Evolutionary conservation across 2,113 vertebrate genomes (phyloP).

Genomic region (Thunnus thynnus): DNA sequence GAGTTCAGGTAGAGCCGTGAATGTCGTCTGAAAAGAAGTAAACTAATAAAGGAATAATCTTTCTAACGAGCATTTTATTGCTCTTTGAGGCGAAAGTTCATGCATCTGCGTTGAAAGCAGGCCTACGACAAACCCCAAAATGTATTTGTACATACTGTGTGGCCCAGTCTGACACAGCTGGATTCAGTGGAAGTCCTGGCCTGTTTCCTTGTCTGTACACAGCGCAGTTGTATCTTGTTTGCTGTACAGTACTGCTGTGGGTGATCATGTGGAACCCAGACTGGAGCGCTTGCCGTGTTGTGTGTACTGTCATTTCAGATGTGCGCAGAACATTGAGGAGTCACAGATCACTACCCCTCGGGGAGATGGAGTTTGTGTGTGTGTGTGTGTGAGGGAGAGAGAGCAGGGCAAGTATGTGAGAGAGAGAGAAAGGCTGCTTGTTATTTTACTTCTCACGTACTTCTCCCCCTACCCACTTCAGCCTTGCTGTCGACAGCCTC

Average conservation of each 20-base stretch:
- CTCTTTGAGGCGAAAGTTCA: neutral
- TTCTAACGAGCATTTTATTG: neutral
- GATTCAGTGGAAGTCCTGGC: constrained; percentile 32
- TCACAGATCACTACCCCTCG: constrained; percentile 76
- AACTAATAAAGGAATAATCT: neutral
- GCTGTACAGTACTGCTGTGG: constrained; percentile 62
- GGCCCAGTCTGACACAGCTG: constrained; percentile 16
- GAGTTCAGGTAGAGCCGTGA: neutral
- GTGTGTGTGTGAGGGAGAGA: constrained; percentile 20
- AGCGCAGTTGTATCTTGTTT: constrained; percentile 60
- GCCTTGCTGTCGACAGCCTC: constrained; percentile 54
- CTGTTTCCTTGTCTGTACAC: constrained; percentile 56
- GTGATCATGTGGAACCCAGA: constrained; percentile 74
- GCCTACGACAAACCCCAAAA: neutral
- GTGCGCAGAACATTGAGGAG: constrained; percentile 74
- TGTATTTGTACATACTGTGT: neutral
- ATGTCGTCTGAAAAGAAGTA: constrained; percentile 4
- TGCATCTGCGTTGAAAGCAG: neutral
- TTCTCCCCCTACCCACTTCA: constrained; percentile 51
- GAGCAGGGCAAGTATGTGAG: no score
- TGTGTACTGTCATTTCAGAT: constrained; percentile 77
- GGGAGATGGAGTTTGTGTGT: constrained; percentile 65
- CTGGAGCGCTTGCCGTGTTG: constrained; percentile 65
- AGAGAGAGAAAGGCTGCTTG: constrained; percentile 32
- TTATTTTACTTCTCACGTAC: constrained; percentile 64